These are phyloP conservation scores for Schizopygopsis malacanthus DNA, from an alignment of 2,797 vertebrate genomes.

Conservation along the genomic window DNA sequence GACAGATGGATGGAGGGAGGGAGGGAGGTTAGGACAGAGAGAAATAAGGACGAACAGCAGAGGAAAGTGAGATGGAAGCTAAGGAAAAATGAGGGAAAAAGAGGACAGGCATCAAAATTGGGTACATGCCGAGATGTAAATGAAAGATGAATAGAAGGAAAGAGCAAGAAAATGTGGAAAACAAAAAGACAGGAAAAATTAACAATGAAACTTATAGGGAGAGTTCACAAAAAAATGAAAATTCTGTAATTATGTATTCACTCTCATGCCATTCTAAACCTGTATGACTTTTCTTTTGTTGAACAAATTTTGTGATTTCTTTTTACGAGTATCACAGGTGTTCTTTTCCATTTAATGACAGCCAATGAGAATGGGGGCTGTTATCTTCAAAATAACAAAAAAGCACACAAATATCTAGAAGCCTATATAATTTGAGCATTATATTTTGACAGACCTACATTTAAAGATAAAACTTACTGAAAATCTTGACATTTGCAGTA, in stretches of 20 bases:
- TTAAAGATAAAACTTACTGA: background rate
- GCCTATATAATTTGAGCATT: background rate
- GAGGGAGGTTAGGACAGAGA: constrained; percentile 35
- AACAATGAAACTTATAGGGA: constrained; percentile 9
- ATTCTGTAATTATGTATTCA: background rate
- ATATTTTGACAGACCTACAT: background rate
- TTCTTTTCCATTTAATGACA: background rate
- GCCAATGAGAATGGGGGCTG: background rate
- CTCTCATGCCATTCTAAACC: background rate
- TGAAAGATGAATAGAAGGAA: constrained; percentile 12
- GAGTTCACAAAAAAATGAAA: background rate
- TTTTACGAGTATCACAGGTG: background rate
- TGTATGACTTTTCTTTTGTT: background rate
- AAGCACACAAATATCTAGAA: background rate
- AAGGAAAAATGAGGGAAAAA: constrained; percentile 6
- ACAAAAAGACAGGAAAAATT: background rate
- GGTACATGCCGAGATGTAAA: constrained; percentile 1
- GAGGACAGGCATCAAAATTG: background rate
- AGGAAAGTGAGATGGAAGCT: constrained; percentile 21
- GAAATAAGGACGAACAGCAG: background rate
- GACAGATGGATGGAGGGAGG: constrained; percentile 26
- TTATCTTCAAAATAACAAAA: background rate
- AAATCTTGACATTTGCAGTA: background rate
- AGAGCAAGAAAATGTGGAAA: background rate
- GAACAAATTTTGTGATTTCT: background rate